Evolutionary conservation across 2,113 vertebrate genomes (phyloP).

Genomic region (Myiagra hebetior): DNA sequence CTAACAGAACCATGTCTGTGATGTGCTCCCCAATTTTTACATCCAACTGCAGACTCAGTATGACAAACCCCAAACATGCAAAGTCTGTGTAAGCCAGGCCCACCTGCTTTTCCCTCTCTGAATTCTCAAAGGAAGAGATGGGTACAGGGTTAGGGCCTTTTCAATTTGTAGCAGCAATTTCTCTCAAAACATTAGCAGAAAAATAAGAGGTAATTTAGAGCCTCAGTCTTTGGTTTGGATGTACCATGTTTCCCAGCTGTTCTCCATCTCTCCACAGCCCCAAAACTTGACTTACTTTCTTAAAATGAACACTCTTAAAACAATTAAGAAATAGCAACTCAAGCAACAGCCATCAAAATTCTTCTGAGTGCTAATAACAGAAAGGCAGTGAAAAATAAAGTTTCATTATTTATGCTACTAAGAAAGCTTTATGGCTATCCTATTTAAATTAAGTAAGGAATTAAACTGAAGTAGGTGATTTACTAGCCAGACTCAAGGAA

Average conservation of each 20-base stretch:
- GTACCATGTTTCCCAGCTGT: neutral
- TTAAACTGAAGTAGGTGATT: neutral
- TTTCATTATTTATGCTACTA: neutral
- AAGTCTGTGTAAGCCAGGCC: neutral
- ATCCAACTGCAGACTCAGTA: neutral
- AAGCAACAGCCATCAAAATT: neutral
- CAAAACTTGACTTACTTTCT: neutral
- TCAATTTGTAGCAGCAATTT: neutral
- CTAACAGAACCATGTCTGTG: neutral
- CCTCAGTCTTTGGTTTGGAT: neutral
- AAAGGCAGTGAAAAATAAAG: neutral
- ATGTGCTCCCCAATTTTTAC: neutral
- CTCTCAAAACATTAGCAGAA: neutral
- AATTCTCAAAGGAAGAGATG: neutral
- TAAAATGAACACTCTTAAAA: neutral
- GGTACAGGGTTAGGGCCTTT: neutral
- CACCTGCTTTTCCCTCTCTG: neutral
- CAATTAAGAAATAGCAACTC: neutral
- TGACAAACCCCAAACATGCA: neutral
- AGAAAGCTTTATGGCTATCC: neutral
- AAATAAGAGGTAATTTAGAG: neutral
- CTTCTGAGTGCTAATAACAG: neutral
- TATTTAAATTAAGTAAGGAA: neutral
- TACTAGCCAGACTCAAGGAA: neutral
- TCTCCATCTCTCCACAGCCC: neutral